Conservation (phyloP, 2,888 invertebrate species). For the Synergus itoensis region DNA sequence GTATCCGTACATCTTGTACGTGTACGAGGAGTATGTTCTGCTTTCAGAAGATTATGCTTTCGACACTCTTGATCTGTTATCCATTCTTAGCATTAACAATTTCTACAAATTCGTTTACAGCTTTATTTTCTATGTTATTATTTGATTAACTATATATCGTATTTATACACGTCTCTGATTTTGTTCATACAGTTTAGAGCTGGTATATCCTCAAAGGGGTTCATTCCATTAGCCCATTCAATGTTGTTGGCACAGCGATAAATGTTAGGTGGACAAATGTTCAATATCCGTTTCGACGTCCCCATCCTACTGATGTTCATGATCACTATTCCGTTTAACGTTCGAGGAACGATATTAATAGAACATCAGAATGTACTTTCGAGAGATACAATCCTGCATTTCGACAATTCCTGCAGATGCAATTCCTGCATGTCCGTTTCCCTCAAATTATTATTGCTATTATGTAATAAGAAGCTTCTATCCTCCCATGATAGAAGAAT, state of each 20-base stretch:
- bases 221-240: background rate
- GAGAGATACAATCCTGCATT: background rate
- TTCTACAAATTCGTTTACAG: background rate
- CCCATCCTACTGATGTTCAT: background rate
- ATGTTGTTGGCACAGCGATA: background rate
- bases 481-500: too few relatives aligned
- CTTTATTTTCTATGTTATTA: background rate
- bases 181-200: too few relatives aligned
- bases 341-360: background rate
- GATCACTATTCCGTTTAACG: background rate
- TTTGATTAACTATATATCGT: too few relatives aligned
- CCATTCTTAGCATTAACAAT: background rate
- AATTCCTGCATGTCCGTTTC: too few relatives aligned
- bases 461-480: too few relatives aligned
- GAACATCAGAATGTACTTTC: slow-evolving; percentile 6
- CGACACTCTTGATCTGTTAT: background rate
- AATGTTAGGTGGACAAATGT: slow-evolving; percentile 9
- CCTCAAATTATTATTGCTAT: background rate
- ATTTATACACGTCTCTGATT: too few relatives aligned
- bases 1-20: background rate
- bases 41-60: slow-evolving; percentile 15
- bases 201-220: too few relatives aligned
- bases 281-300: slow-evolving; percentile 5
- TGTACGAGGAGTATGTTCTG: background rate
- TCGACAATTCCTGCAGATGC: too few relatives aligned